Evolutionary conservation across 2,888 invertebrate genomes (phyloP).

Genomic region (Netelia fuscicornis): DNA sequence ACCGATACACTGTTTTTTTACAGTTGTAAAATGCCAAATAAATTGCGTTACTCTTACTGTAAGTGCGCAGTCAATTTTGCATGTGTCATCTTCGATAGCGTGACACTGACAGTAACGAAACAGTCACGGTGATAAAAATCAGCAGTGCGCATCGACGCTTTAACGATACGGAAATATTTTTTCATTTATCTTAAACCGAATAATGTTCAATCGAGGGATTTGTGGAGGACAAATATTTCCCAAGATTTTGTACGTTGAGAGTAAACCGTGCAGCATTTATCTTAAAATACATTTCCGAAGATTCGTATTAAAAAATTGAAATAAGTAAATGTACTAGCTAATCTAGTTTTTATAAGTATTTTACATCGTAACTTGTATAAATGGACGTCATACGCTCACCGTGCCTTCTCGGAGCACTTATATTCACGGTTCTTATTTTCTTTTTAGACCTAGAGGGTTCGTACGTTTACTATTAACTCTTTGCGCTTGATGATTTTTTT

Average conservation of each 20-base stretch:
- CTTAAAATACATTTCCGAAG: not conserved
- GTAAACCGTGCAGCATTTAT: not conserved
- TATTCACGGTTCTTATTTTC: conserved; percentile 27
- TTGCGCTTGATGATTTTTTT: too few relatives aligned
- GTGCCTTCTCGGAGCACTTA: conserved; percentile 60
- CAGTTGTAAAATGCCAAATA: too few relatives aligned
- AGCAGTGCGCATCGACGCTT: too few relatives aligned
- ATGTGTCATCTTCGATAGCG: too few relatives aligned
- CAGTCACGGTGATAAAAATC: too few relatives aligned
- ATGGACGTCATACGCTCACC: conserved; percentile 48
- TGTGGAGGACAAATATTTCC: conserved; percentile 5
- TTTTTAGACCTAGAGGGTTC: not conserved
- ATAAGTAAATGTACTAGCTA: conserved; percentile 6
- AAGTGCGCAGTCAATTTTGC: too few relatives aligned
- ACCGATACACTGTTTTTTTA: too few relatives aligned
- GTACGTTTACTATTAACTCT: not conserved
- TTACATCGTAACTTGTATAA: conserved; percentile 49
- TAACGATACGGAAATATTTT: too few relatives aligned
- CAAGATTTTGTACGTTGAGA: conserved; percentile 24
- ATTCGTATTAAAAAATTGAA: conserved; percentile 1
- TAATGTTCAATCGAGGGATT: not conserved
- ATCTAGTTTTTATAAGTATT: conserved; percentile 62
- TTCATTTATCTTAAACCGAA: not conserved
- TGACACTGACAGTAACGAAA: too few relatives aligned
- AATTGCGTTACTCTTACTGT: too few relatives aligned